phyloP scores from a whole-genome alignment of 1,140 invertebrate genomes.

The Lamellibrachia luymesi region DNA sequence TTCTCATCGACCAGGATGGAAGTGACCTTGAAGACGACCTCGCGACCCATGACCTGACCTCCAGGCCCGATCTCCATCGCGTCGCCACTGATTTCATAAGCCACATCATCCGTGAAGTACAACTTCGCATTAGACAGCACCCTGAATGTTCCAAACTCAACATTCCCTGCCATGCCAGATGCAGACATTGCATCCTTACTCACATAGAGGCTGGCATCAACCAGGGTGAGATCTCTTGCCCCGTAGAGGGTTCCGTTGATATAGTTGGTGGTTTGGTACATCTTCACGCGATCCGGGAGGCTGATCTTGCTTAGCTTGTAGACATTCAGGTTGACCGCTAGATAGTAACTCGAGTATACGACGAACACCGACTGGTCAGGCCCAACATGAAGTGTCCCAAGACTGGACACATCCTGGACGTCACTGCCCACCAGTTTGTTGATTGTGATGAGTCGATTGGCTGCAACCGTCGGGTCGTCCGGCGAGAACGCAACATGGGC shows the following conservation, averaged over 20 bases:
- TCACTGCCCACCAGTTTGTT: conserved; percentile 13
- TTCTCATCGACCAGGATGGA: background rate
- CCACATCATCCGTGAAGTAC: background rate
- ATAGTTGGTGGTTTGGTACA: conserved; percentile 33
- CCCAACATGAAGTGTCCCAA: conserved; percentile 41
- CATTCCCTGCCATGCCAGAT: background rate
- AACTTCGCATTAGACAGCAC: background rate
- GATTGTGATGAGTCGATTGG: conserved; percentile 26
- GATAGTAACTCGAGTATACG: conserved; percentile 32
- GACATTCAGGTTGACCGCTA: conserved; percentile 37
- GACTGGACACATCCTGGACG: conserved; percentile 7
- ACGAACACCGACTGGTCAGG: conserved; percentile 33
- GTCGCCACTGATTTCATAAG: background rate
- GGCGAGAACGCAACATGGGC: conserved; percentile 36
- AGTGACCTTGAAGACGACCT: background rate
- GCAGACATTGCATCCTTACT: background rate
- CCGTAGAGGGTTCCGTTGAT: conserved; percentile 30
- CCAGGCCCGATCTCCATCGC: background rate
- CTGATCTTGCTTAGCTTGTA: conserved; percentile 33
- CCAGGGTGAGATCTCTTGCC: background rate
- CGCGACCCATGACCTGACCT: background rate
- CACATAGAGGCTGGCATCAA: background rate
- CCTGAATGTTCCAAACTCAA: background rate
- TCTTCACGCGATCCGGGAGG: conserved; percentile 36
- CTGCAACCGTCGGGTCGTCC: conserved; percentile 13